These are phyloP conservation scores for Theristicus caerulescens DNA, from an alignment of 2,113 vertebrate genomes.

Conservation along the genomic window DNA sequence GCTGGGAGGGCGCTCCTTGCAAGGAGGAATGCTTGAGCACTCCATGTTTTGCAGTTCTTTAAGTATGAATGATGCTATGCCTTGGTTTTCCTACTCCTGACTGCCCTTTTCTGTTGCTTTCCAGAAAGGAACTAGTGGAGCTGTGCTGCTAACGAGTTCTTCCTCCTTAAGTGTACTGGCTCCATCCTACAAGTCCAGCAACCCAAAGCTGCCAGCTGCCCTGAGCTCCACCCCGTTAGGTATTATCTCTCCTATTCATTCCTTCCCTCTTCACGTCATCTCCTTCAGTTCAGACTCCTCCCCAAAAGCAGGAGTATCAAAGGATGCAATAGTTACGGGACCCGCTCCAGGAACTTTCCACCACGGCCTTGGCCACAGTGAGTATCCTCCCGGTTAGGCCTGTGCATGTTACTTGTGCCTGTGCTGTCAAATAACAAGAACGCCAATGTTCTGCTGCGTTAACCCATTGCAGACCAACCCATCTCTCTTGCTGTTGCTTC, in stretches of 20 bases:
- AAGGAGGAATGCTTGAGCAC: not conserved
- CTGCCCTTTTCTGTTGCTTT: slow-evolving; percentile 23
- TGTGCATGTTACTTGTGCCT: not conserved
- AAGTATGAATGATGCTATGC: not conserved
- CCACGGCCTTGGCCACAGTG: slow-evolving; percentile 82
- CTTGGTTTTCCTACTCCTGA: slow-evolving; percentile 24
- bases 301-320: slow-evolving; percentile 75
- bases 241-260: slow-evolving; percentile 76
- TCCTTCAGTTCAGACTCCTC: slow-evolving; percentile 78
- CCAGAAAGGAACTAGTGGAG: slow-evolving; percentile 79
- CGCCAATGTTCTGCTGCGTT: not conserved
- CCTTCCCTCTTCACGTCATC: slow-evolving; percentile 77
- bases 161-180: slow-evolving; percentile 80
- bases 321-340: slow-evolving; percentile 81
- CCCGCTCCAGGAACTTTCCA: slow-evolving; percentile 83
- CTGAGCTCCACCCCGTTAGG: slow-evolving; percentile 74
- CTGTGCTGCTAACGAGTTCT: slow-evolving; percentile 77
- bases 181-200: slow-evolving; percentile 78
- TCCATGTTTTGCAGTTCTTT: not conserved
- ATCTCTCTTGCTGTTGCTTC: not conserved
- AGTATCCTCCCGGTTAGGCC: slow-evolving; percentile 36
- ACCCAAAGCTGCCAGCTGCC: slow-evolving; percentile 75
- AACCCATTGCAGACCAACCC: not conserved
- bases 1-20: not conserved
- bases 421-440: not conserved